Evolutionary conservation across 2,888 invertebrate genomes (phyloP), one percentile per base, ranked within the genome.

Genomic region (Pyrrhosoma nymphula): DNA sequence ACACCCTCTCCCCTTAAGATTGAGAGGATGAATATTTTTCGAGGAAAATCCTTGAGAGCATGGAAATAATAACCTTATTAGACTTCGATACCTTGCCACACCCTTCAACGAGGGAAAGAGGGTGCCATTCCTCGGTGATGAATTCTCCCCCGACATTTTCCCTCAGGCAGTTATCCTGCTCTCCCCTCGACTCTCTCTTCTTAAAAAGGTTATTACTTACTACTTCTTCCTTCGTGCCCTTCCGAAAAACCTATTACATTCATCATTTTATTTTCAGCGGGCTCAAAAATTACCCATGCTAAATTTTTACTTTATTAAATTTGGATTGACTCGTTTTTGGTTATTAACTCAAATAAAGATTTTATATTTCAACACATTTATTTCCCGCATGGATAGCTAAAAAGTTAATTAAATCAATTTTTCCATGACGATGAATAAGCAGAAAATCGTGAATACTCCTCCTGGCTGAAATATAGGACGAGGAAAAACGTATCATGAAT

Each of bases 21-120:
- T 26, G n/a, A 39, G 56, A 89, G 47, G 56, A 89, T 56, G 56
- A 89, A 89, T 47, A 47, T 69, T 47, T 93, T 89, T 55, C 93
- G 63, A 63, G 0, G 35, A 47, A 93, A 93, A 91, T 69, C 63
- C 69, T 69, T n/a, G 39, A 63, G 39, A 69, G 35, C 56, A 39
- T 69, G 93, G 23, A n/a, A 69, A n/a, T 47, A 93, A 69, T 93
- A 69, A 93, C 69, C 93, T 93, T 93, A 93, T 93, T 69, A 93
- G 39, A 69, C 47, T 93, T 93, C 69, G 69, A 93, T 93, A 69
- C 93, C 93, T 69, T 93, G 63, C 60, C 90, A 60, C 56, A 60
- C 56, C 90, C 60, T 91, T 60, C 90, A 56, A 30, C 82, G 82
- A 69, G 82, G 35, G 82, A 82, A 14, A 60, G 30, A 82, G 82